A percentile compares a stretch with the other conserved stretches of the same genome.
phyloP scores from a whole-genome alignment of 2,113 vertebrate genomes.

The Gadus chalcogrammus region DNA sequence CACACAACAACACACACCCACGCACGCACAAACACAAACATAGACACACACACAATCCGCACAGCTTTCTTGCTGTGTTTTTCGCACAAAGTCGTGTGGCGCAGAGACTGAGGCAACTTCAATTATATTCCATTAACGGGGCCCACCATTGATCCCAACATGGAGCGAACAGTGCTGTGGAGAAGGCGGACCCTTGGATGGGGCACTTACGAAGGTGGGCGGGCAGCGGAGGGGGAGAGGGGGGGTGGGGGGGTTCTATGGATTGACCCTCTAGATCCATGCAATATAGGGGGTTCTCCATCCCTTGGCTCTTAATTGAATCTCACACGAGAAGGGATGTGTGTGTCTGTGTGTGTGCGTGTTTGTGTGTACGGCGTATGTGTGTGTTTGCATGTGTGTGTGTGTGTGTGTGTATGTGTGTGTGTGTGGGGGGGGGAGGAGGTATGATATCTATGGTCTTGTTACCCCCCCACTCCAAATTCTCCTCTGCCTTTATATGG shows the following conservation, averaged over 20 bases:
- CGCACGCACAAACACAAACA: too few species aligned
- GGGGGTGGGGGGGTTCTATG: conserved; percentile 55
- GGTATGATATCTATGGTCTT: too few species aligned
- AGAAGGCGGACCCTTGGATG: conserved; percentile 48
- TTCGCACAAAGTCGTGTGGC: conserved; percentile 46
- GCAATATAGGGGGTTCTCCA: conserved; percentile 54
- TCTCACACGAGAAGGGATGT: conserved; percentile 20
- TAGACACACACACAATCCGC: conserved; percentile 48
- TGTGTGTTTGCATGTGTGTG: too few species aligned
- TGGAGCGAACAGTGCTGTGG: conserved; percentile 66
- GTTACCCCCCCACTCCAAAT: conserved; percentile 11
- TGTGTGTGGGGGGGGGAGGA: too few species aligned
- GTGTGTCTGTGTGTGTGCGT: too few species aligned
- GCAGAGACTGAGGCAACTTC: conserved; percentile 50
- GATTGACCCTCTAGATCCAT: conserved; percentile 63
- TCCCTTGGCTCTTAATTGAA: conserved; percentile 54
- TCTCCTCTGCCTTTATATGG: conserved; percentile 64
- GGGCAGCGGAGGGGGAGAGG: not conserved
- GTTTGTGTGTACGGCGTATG: too few species aligned
- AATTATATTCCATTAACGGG: conserved; percentile 72
- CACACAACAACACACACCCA: too few species aligned
- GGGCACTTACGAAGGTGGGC: conserved; percentile 43
- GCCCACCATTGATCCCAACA: conserved; percentile 72
- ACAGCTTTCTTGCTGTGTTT: conserved; percentile 48
- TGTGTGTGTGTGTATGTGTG: too few species aligned